Conservation (phyloP, 2,797 vertebrate genomes). For the Rhinichthys osculus region DNA sequence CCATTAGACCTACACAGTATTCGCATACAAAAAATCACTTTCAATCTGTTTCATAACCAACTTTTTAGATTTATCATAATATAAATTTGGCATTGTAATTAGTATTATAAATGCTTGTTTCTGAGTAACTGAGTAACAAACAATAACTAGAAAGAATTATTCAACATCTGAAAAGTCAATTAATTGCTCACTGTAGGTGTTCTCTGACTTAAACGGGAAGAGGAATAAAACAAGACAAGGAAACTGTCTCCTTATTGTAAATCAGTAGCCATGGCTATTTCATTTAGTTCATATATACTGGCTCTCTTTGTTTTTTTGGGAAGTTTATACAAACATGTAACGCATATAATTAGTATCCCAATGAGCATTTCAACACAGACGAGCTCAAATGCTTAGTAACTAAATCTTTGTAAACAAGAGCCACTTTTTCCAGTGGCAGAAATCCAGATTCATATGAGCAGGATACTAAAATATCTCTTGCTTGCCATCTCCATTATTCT, state of each 20-base stretch:
- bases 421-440: neutral
- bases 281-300: constrained; percentile 6
- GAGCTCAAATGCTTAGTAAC: neutral
- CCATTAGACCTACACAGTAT: neutral
- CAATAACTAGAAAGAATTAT: neutral
- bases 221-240: neutral
- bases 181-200: constrained; percentile 13
- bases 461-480: neutral
- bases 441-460: constrained; percentile 1
- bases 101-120: neutral
- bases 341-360: neutral
- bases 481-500: constrained; percentile 5
- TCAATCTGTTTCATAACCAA: neutral
- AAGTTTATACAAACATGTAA: neutral
- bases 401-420: neutral
- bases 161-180: neutral
- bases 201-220: constrained; percentile 20
- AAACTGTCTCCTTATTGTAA: neutral
- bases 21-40: neutral
- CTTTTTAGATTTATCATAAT: neutral
- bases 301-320: neutral
- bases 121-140: neutral
- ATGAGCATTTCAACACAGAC: neutral
- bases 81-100: neutral
- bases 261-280: neutral